Base-by-base conservation (phyloP, 2,888 invertebrate species). In the Sipha maydis region DNA sequence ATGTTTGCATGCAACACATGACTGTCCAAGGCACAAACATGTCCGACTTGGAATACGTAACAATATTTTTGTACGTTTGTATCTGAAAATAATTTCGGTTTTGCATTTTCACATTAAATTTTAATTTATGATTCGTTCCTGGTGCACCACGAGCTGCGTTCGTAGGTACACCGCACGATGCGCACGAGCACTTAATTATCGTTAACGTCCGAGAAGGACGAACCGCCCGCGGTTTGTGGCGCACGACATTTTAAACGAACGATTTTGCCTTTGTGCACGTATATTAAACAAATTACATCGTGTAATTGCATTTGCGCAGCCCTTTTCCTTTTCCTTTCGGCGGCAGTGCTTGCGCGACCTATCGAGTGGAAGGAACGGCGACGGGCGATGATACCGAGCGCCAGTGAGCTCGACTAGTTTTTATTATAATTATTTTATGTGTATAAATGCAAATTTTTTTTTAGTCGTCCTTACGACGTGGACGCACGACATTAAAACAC, bases 151-250 rank as follows among this genome's bases (percentile, higher is more conserved):
- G 14, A 31, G 31, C 0, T 48, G 11, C 25, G 19, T 76, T 41
- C 76, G 14, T 48, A 48, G 2, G 1, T 14, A 48, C 25, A 31
- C 9, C 73, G 34, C 71, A 7, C 7, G 5, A 48, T 9, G 31
- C 7, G 38, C 38, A 17, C 11, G 54, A 41, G 17, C 19, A 56
- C 38, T 84, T 76, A 84, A 84, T 84, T 84, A 84, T 75, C 76
- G 84, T 85, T 85, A 75, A 76, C 67, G 67, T 41, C 84, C 84
- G 61, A n/a, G 73, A 54, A 71, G 5, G 54, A 14, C 34, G 56
- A n/a, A 73, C 83, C 83, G 31, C 83, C 73, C 83, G 83, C 54
- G 19, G 83, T 83, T 34, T 54, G 54, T 11, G 25, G 19, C 25
- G 61, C 21, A 73, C 28, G 71, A 83, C 31, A 48, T 83, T 83